These are phyloP conservation scores for Enteromius mattozi DNA, from an alignment of 2,797 vertebrate genomes.

Conservation along the genomic window DNA sequence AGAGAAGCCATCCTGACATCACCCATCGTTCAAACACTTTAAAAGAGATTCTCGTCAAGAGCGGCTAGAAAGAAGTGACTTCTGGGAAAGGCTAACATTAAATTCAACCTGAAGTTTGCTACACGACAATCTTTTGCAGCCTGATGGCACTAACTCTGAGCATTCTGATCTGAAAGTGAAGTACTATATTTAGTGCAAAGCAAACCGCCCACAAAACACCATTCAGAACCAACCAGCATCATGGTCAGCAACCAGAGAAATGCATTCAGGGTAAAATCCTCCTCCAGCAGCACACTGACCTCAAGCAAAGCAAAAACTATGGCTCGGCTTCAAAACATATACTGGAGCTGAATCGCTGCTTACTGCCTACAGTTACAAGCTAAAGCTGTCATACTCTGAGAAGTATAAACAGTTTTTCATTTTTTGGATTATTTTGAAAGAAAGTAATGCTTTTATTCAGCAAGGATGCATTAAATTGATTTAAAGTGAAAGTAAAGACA, in stretches of 20 bases:
- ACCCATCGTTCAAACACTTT: background rate
- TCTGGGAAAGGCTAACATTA: conserved; percentile 21
- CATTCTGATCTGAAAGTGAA: conserved; percentile 17
- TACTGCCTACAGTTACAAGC: background rate
- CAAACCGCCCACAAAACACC: background rate
- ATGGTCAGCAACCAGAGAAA: conserved; percentile 2
- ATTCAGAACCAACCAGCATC: conserved; percentile 1
- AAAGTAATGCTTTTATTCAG: background rate
- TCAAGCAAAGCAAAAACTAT: background rate
- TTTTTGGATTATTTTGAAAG: background rate
- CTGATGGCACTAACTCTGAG: background rate
- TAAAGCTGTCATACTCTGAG: background rate
- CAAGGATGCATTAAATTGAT: background rate
- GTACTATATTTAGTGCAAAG: conserved; percentile 4
- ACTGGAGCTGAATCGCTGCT: background rate
- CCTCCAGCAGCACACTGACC: conserved; percentile 2
- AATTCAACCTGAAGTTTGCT: conserved; percentile 10
- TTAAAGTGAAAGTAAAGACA: background rate
- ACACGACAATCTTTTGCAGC: conserved; percentile 29
- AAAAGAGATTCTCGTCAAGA: background rate
- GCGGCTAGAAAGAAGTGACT: background rate
- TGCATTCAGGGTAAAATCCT: background rate
- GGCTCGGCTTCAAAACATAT: background rate
- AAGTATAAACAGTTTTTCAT: background rate
- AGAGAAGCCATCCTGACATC: conserved; percentile 10